Evolutionary conservation across 2,888 invertebrate species (phyloP).

Genomic region (Dione juno): DNA sequence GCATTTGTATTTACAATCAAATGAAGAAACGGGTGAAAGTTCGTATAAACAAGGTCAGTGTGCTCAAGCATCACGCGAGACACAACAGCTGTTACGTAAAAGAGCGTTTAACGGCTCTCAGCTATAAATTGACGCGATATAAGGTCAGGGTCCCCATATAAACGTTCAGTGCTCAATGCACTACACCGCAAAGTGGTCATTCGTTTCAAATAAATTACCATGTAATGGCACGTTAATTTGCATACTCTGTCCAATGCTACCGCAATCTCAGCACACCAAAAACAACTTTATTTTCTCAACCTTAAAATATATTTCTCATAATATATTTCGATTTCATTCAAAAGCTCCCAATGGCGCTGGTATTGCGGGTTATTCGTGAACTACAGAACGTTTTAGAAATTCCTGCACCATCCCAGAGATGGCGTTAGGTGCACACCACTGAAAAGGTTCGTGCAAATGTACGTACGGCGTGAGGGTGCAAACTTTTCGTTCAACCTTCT

Average conservation of each 20-base stretch:
- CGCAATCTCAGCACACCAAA: conserved; percentile 55
- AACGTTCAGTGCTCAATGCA: conserved; percentile 80
- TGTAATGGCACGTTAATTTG: conserved; percentile 83
- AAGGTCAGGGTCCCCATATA: conserved; percentile 83
- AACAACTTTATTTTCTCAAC: conserved; percentile 54
- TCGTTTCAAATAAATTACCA: conserved; percentile 84
- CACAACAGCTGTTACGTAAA: conserved; percentile 80
- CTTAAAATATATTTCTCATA: conserved; percentile 54
- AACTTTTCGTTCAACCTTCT: conserved; percentile 52
- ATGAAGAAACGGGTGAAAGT: conserved; percentile 70
- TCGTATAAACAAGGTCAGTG: conserved; percentile 68
- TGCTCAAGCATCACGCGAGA: conserved; percentile 68
- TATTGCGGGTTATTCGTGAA: conserved; percentile 62
- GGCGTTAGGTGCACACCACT: conserved; percentile 60
- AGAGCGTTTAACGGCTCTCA: conserved; percentile 73
- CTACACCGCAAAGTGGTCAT: conserved; percentile 83
- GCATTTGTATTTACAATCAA: conserved; percentile 49
- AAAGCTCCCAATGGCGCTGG: conserved; percentile 69
- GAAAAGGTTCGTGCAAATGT: conserved; percentile 51
- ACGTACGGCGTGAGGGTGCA: conserved; percentile 56
- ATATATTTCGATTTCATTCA: conserved; percentile 67
- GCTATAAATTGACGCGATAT: conserved; percentile 81
- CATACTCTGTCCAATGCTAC: conserved; percentile 72
- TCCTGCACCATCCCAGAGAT: conserved; percentile 71
- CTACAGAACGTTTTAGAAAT: conserved; percentile 69